Evolutionary conservation across 2,797 vertebrate species (phyloP).

Genomic region (Brotula barbata): DNA sequence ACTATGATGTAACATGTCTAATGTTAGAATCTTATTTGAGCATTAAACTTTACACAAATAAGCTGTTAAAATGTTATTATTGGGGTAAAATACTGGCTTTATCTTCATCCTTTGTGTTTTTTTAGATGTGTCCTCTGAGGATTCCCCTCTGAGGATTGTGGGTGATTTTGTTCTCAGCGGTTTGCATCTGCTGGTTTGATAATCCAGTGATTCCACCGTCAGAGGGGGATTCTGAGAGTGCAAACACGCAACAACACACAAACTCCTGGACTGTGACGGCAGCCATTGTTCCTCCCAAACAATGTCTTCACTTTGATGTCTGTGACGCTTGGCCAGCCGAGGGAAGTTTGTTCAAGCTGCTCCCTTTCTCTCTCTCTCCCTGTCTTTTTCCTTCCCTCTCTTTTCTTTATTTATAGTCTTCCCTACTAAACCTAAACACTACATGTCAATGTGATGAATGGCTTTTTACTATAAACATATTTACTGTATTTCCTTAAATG

Average conservation of each 20-base stretch:
- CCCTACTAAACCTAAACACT: slow-evolving; percentile 24
- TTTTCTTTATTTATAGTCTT: neutral
- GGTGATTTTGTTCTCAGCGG: slow-evolving; percentile 68
- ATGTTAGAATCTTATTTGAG: neutral
- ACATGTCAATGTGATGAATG: slow-evolving; percentile 9
- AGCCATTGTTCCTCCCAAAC: slow-evolving; percentile 91
- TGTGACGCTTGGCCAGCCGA: slow-evolving; percentile 83
- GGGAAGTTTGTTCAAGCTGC: slow-evolving; percentile 71
- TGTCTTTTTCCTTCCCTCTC: neutral
- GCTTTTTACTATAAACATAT: too few species aligned
- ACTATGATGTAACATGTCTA: too few species aligned
- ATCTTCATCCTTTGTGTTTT: slow-evolving; percentile 22
- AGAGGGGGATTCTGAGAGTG: slow-evolving; percentile 80
- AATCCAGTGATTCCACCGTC: slow-evolving; percentile 79
- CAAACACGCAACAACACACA: slow-evolving; percentile 82
- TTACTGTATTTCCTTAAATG: too few species aligned
- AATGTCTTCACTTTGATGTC: slow-evolving; percentile 92
- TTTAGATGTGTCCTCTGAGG: slow-evolving; percentile 54
- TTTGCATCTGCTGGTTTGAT: slow-evolving; percentile 83
- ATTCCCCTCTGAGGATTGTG: slow-evolving; percentile 60
- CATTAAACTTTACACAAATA: neutral
- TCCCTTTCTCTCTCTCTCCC: slow-evolving; percentile 1
- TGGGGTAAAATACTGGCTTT: neutral
- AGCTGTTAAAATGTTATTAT: too few species aligned
- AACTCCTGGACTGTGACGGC: slow-evolving; percentile 87